These are phyloP conservation scores for Motacilla tschutschensis DNA, from an alignment of 2,113 vertebrate genomes.

Conservation along the genomic window DNA sequence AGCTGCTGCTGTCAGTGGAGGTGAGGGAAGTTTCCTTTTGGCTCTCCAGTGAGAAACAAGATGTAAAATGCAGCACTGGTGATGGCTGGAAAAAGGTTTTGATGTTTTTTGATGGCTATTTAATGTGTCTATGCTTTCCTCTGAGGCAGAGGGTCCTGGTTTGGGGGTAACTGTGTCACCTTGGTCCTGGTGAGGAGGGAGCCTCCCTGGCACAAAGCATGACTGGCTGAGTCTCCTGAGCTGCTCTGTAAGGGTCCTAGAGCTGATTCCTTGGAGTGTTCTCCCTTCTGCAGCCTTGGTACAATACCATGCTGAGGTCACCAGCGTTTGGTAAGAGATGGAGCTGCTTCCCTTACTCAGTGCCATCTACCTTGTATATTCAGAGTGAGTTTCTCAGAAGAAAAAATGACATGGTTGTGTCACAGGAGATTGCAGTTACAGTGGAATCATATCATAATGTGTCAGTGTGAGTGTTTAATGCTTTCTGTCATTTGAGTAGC, in stretches of 20 bases:
- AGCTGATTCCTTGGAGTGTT: background rate
- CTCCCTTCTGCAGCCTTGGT: background rate
- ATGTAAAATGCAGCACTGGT: background rate
- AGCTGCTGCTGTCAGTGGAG: background rate
- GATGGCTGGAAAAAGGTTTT: background rate
- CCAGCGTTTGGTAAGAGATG: background rate
- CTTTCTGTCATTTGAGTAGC: background rate
- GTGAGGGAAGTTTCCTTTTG: background rate
- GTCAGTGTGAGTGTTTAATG: background rate
- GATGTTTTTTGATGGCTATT: background rate
- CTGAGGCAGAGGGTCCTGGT: background rate
- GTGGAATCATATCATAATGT: background rate
- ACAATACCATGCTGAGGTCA: background rate
- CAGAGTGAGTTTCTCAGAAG: background rate
- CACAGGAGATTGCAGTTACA: background rate
- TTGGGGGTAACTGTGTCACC: background rate
- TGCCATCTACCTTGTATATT: background rate
- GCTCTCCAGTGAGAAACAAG: background rate
- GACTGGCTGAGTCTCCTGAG: background rate
- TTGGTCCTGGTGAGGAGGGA: background rate
- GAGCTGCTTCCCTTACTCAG: background rate
- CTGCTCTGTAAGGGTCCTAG: background rate
- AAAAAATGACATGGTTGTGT: background rate
- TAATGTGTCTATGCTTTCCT: background rate
- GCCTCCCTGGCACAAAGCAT: background rate